Evolutionary conservation across 2,113 vertebrate genomes (phyloP).

Genomic region (Numida meleagris): DNA sequence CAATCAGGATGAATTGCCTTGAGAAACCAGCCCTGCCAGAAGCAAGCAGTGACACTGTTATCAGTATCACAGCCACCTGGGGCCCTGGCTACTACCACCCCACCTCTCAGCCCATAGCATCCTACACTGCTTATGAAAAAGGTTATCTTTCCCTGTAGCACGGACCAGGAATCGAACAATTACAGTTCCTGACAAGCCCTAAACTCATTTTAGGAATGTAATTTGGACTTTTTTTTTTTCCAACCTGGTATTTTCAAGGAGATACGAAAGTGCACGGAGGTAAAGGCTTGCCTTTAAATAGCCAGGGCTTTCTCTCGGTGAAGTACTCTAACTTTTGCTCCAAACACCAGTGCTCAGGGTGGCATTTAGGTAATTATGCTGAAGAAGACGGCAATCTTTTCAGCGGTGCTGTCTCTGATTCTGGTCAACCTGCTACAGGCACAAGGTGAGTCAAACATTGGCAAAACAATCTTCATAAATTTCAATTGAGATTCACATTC

Average conservation of each 20-base stretch:
- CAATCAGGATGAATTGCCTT: background rate
- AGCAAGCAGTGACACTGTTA: background rate
- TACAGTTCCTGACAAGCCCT: background rate
- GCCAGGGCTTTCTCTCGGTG: background rate
- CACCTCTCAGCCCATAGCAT: background rate
- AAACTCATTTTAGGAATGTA: background rate
- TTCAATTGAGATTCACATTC: background rate
- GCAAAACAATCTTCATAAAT: background rate
- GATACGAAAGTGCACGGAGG: background rate
- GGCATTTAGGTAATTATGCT: background rate
- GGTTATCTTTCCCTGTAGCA: slow-evolving; percentile 42
- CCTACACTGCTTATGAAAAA: background rate
- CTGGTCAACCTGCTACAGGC: background rate
- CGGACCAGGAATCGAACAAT: background rate
- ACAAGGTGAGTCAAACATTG: slow-evolving; percentile 5
- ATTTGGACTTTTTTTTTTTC: background rate
- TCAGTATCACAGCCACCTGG: background rate
- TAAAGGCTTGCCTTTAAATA: slow-evolving; percentile 54
- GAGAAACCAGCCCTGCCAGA: slow-evolving; percentile 12
- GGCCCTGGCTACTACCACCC: background rate
- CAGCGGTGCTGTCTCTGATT: slow-evolving; percentile 10
- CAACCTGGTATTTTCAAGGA: slow-evolving; percentile 28
- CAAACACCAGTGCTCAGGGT: background rate
- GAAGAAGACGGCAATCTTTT: background rate
- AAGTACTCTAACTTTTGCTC: background rate